These are phyloP conservation scores for Catonia carolina DNA, from an alignment of 2,888 invertebrate genomes.

Conservation along the genomic window DNA sequence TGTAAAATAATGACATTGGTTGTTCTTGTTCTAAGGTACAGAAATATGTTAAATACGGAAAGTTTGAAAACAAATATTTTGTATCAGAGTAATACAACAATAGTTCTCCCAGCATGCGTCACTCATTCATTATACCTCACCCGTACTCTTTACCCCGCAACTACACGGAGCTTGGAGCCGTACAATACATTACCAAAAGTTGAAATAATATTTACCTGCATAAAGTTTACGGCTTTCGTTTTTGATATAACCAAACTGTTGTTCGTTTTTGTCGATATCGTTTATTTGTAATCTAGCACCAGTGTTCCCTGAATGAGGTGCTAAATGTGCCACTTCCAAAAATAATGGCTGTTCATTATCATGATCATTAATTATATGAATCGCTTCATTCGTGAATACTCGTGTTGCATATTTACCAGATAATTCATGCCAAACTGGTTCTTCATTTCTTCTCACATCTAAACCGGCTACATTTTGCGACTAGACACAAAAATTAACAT, in stretches of 20 bases:
- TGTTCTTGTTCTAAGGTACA: too few species aligned
- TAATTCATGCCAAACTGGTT: conserved; percentile 46
- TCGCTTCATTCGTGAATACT: conserved; percentile 50
- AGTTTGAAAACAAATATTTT: too few species aligned
- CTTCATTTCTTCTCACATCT: conserved; percentile 53
- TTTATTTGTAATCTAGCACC: conserved; percentile 67
- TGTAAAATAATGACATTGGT: too few species aligned
- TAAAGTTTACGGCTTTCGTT: conserved; percentile 59
- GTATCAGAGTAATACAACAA: too few species aligned
- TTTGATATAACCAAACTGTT: conserved; percentile 55
- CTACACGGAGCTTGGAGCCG: too few species aligned
- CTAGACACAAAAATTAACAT: too few species aligned
- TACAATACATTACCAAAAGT: too few species aligned
- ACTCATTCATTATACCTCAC: too few species aligned
- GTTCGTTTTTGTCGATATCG: conserved; percentile 50
- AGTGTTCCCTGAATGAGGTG: conserved; percentile 68
- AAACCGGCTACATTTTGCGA: conserved; percentile 43
- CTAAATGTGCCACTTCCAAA: conserved; percentile 69
- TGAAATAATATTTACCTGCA: conserved; percentile 66
- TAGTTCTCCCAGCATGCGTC: too few species aligned
- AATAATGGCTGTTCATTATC: conserved; percentile 57
- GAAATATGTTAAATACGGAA: too few species aligned
- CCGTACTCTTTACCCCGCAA: too few species aligned
- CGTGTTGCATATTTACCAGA: conserved; percentile 63
- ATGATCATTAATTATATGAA: conserved; percentile 41